Evolutionary conservation across 2,888 invertebrate genomes (phyloP).

Genomic region (Psococerastis gibbosa): DNA sequence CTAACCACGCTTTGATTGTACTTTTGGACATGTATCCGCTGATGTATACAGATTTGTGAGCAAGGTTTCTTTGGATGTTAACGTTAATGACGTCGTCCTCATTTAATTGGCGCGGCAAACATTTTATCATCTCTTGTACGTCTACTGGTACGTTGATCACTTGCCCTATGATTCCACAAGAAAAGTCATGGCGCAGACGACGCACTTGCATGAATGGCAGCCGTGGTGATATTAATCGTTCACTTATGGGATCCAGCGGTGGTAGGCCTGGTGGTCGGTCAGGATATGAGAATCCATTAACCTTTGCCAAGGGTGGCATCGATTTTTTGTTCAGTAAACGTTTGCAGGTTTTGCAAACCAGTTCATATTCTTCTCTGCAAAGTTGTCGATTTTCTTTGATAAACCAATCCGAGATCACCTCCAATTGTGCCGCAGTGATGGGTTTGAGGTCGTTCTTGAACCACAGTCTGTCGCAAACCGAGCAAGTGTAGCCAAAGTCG

Average conservation of each 20-base stretch:
- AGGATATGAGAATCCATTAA: slow-evolving; percentile 22
- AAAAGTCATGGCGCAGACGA: slow-evolving; percentile 21
- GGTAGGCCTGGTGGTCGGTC: slow-evolving; percentile 20
- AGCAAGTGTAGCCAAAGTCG: neutral
- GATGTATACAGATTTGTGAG: slow-evolving; percentile 22
- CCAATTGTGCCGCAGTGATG: too few relatives aligned
- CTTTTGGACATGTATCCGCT: slow-evolving; percentile 18
- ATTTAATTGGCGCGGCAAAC: slow-evolving; percentile 21
- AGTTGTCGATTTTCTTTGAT: neutral
- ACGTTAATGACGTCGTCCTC: slow-evolving; percentile 23
- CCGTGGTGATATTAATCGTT: slow-evolving; percentile 22
- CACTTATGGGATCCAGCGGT: slow-evolving; percentile 21
- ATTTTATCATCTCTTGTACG: slow-evolving; percentile 22
- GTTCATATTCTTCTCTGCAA: neutral
- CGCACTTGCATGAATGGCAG: slow-evolving; percentile 24
- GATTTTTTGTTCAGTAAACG: neutral
- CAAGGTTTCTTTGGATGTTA: slow-evolving; percentile 21
- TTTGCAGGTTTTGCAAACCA: neutral
- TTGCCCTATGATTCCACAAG: slow-evolving; percentile 23
- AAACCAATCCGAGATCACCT: too few relatives aligned
- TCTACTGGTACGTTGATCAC: slow-evolving; percentile 24
- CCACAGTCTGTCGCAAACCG: neutral
- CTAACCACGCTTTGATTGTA: slow-evolving; percentile 20
- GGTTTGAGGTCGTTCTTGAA: neutral
- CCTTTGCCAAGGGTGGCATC: neutral